Conservation (phyloP, 2,113 vertebrate species). For the Dinomys branickii region DNA sequence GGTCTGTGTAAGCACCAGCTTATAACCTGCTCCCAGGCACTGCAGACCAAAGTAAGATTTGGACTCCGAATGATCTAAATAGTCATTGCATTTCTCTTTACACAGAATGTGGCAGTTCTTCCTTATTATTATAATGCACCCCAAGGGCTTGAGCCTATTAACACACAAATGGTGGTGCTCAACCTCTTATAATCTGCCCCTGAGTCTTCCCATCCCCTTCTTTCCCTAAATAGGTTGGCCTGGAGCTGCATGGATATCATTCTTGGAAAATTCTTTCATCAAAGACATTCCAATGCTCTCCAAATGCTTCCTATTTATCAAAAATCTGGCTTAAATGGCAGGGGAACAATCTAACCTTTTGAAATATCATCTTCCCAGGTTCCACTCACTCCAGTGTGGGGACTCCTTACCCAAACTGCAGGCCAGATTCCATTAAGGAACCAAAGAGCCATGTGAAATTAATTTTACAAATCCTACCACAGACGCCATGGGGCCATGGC, state of each 20-base stretch:
- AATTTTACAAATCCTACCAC: not conserved
- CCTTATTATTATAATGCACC: not conserved
- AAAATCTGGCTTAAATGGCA: not conserved
- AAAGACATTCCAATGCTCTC: not conserved
- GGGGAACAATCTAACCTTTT: not conserved
- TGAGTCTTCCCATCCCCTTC: not conserved
- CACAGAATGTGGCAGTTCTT: not conserved
- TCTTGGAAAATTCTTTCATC: not conserved
- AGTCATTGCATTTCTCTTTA: not conserved
- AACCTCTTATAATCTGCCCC: not conserved
- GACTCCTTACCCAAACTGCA: not conserved
- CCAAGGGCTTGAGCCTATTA: not conserved
- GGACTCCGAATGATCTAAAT: not conserved
- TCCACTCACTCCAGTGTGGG: not conserved
- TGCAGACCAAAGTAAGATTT: not conserved
- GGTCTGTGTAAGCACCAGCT: not conserved
- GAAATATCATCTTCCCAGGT: not conserved
- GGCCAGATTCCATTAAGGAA: not conserved
- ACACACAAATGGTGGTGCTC: not conserved
- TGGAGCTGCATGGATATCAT: not conserved
- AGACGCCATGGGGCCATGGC: rapidly evolving
- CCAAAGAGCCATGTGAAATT: not conserved
- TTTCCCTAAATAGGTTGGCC: not conserved
- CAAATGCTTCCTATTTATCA: not conserved
- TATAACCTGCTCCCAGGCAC: not conserved